A percentile compares a stretch with the other conserved stretches of the same genome.
Evolutionary conservation across 2,113 vertebrate genomes (phyloP).

Genomic region (Macheiramphus alcinus): DNA sequence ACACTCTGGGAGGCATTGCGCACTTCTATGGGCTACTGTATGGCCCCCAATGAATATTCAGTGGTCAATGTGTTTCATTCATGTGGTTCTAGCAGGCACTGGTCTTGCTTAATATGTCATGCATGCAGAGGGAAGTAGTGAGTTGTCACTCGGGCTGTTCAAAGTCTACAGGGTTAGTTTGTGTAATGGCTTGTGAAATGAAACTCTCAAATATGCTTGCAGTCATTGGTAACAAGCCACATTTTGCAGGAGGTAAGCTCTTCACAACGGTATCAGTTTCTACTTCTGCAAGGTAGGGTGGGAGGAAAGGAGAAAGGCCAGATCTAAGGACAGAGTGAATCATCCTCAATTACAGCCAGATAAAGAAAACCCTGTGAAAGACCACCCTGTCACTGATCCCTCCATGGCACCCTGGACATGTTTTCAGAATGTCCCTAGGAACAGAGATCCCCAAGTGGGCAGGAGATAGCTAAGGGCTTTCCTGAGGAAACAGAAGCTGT

Average conservation of each 20-base stretch:
- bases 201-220: background rate
- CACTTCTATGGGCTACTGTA: background rate
- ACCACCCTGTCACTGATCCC: background rate
- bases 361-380: background rate
- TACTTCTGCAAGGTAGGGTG: background rate
- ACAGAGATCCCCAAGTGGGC: background rate
- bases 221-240: background rate
- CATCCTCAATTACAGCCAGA: background rate
- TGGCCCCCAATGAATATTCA: background rate
- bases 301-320: background rate
- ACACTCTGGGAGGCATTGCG: background rate
- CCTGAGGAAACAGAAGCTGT: background rate
- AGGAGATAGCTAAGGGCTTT: background rate
- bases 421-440: background rate
- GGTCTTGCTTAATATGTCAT: background rate
- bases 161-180: background rate
- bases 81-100: background rate
- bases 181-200: constrained; percentile 9
- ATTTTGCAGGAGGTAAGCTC: background rate
- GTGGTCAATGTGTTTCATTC: background rate
- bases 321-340: background rate
- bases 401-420: background rate
- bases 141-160: background rate
- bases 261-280: background rate
- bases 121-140: background rate